These are phyloP conservation scores for Mylabris phalerata DNA, from an alignment of 1,140 invertebrate species.

Conservation along the genomic window DNA sequence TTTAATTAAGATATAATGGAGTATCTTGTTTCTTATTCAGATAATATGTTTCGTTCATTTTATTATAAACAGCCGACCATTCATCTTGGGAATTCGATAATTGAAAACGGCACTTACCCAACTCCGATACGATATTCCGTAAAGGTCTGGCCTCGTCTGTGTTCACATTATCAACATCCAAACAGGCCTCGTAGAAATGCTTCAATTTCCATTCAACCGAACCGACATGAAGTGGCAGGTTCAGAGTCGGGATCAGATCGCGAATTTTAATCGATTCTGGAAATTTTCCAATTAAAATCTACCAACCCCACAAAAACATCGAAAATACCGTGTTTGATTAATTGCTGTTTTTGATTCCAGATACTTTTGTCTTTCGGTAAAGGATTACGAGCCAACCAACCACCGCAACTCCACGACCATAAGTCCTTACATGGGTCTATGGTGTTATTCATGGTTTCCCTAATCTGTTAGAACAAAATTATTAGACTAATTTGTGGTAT, in stretches of 20 bases:
- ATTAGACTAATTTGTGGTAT: too few species aligned
- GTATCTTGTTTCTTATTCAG: too few species aligned
- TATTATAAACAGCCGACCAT: too few species aligned
- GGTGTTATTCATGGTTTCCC: conserved; percentile 37
- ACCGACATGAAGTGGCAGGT: conserved; percentile 31
- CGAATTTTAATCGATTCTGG: conserved; percentile 16
- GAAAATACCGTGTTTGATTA: conserved; percentile 23
- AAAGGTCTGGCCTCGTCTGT: conserved; percentile 39
- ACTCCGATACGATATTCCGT: conserved; percentile 36
- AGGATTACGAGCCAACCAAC: conserved; percentile 43
- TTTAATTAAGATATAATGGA: too few species aligned
- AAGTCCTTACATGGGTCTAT: conserved; percentile 48
- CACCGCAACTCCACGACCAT: conserved; percentile 48
- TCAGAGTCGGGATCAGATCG: conserved; percentile 37
- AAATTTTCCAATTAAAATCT: too few species aligned
- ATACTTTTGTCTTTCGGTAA: conserved; percentile 39
- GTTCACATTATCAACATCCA: conserved; percentile 42
- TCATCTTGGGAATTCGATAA: background rate
- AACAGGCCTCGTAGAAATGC: conserved; percentile 44
- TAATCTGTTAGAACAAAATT: conserved; percentile 22
- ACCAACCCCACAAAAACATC: too few species aligned
- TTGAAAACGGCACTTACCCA: conserved; percentile 33
- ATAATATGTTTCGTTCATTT: too few species aligned
- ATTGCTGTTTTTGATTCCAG: conserved; percentile 37
- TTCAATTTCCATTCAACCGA: conserved; percentile 44